A percentile compares a stretch with the other conserved stretches of the same genome.
Conservation (phyloP, 2,888 invertebrate species). For the Metopia argyrocephala region DNA sequence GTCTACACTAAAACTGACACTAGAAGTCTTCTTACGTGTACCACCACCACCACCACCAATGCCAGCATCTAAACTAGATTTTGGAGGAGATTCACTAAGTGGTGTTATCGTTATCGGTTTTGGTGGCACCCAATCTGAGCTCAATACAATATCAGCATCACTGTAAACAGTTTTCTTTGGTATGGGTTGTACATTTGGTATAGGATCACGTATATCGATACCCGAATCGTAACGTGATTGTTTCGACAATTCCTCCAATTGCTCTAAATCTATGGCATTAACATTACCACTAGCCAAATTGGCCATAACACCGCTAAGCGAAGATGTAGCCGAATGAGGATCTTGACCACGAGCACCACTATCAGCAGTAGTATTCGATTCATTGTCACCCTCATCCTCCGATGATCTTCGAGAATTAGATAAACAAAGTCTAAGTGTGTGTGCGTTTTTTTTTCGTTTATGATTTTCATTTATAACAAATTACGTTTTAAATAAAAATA, state of each 20-base stretch:
- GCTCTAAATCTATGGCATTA: slow-evolving; percentile 76
- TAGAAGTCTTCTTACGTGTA: slow-evolving; percentile 84
- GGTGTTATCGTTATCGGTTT: slow-evolving; percentile 87
- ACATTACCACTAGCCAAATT: slow-evolving; percentile 65
- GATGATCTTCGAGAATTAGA: slow-evolving; percentile 79
- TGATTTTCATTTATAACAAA: slow-evolving; percentile 22
- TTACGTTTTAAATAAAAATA: slow-evolving; percentile 32
- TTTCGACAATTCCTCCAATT: slow-evolving; percentile 84
- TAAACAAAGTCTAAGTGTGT: slow-evolving; percentile 77
- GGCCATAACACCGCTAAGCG: slow-evolving; percentile 69
- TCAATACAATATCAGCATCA: slow-evolving; percentile 92
- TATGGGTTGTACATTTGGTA: slow-evolving; percentile 83
- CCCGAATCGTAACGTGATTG: slow-evolving; percentile 93
- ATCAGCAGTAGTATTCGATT: slow-evolving; percentile 75
- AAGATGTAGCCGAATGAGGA: slow-evolving; percentile 73
- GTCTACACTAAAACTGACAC: slow-evolving; percentile 86
- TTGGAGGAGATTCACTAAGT: slow-evolving; percentile 80
- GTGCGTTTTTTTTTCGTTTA: slow-evolving; percentile 38
- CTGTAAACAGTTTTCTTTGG: slow-evolving; percentile 83
- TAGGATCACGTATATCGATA: slow-evolving; percentile 90
- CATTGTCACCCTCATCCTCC: slow-evolving; percentile 78
- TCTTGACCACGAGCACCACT: slow-evolving; percentile 75
- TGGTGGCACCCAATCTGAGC: slow-evolving; percentile 92
- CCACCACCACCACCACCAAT: slow-evolving; percentile 76
- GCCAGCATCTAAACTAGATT: slow-evolving; percentile 74